Percentiles rank a stretch among this genome's conserved stretches.
phyloP scores from a whole-genome alignment of 2,888 invertebrate genomes.

The Smittia sp. region DNA sequence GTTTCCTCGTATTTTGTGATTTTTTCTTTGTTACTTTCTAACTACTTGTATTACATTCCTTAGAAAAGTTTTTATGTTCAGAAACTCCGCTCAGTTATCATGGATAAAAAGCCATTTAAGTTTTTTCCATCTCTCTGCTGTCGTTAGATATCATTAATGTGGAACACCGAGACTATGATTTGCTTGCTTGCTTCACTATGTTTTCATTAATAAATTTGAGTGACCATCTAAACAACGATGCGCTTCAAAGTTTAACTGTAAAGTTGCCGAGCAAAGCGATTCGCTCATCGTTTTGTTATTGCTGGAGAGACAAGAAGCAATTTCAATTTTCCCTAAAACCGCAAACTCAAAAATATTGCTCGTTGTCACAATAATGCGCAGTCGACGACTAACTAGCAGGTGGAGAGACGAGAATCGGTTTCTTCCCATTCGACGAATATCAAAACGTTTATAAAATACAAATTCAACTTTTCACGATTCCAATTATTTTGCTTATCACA shows the following conservation, averaged over 20 bases:
- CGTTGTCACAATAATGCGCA: background rate
- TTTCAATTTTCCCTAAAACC: background rate
- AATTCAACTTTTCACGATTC: background rate
- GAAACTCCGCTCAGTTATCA: background rate
- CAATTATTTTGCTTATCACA: slow-evolving; percentile 8
- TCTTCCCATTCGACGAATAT: background rate
- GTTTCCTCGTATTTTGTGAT: background rate
- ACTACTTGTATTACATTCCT: slow-evolving; percentile 11
- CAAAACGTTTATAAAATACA: slow-evolving; percentile 3
- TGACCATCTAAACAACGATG: slow-evolving; percentile 8
- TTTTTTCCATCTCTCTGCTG: background rate
- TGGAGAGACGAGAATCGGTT: slow-evolving; percentile 8
- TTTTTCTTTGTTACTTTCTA: slow-evolving; percentile 16
- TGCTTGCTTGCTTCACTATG: slow-evolving; percentile 7
- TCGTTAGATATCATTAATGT: background rate
- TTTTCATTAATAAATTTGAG: background rate
- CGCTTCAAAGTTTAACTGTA: background rate
- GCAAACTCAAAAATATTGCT: background rate
- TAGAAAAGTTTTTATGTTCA: slow-evolving; percentile 11
- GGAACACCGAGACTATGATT: slow-evolving; percentile 33
- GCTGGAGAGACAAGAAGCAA: slow-evolving; percentile 10
- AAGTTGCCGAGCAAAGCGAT: background rate
- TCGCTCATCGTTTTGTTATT: slow-evolving; percentile 24
- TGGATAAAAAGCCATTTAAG: slow-evolving; percentile 3
- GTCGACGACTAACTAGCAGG: background rate